Evolutionary conservation across 2,797 vertebrate species (phyloP), one percentile per base, ranked within the genome.

Genomic region (Lagodon rhomboides): DNA sequence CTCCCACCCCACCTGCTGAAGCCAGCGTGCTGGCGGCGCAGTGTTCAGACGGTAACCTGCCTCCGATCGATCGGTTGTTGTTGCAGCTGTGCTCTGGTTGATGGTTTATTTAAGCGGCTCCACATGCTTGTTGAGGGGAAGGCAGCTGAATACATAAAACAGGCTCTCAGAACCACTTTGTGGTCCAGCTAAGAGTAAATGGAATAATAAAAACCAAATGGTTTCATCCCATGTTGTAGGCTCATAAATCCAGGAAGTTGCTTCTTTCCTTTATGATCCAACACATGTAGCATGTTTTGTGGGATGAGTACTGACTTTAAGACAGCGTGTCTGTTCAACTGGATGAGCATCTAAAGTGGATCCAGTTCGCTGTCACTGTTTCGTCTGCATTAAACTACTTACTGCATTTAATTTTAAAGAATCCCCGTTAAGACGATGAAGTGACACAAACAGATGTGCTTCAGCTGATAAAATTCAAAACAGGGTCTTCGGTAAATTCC

Each of bases 111-210:
- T 99, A 99, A 99, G 97, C 96, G 95, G 94, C 96, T 98, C 98
- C 97, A 98, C 98, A 98, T 98, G 98, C 96, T 96, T 97, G 96
- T 97, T 96, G 92, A 97, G 97, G 97, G 96, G 95, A 96, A 97
- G 97, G 96, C 97, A 99, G 98, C 98, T 99, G 98, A 98, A 99
- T 98, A 99, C 97, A 99, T 99, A 99, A 99, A 99, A 97, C 97
- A 98, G 96, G 95, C 97, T 97, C 98, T 97, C 97, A 97, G 95
- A 97, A 98, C 97, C 97, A 95, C 97, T 97, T 97, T 97, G 97
- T 97, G 97, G 97, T 97, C 96, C 96, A 93, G 96, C 97, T 97
- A 96, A 98, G 96, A 97, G 96, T 98, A 98, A 98, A 98, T 97
- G 97, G 96, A 99, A 98, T 98, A 98, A 99, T 99, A 98, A 98